phyloP scores from a whole-genome alignment of 30 jellyfish, hydroid and myxozoan species.

The Turritopsis dohrnii region DNA sequence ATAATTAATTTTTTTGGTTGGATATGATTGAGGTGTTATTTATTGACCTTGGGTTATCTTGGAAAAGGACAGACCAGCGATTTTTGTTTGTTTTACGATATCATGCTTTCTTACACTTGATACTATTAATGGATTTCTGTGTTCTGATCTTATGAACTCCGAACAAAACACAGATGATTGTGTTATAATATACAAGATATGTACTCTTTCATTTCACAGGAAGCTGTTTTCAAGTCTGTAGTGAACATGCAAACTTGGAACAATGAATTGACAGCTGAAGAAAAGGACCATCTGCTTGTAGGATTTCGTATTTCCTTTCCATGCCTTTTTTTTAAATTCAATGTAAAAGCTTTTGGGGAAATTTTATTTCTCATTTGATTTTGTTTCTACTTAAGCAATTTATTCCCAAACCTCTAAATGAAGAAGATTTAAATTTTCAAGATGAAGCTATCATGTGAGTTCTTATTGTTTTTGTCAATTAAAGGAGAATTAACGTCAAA shows the following conservation, averaged over 20 bases:
- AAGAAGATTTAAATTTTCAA: neutral
- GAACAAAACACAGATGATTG: no score
- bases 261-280: conserved; percentile 34
- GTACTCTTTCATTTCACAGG: conserved; percentile 19
- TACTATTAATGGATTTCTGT: no score
- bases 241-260: conserved; percentile 45
- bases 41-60: no score
- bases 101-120: no score
- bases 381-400: neutral
- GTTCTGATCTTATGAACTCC: no score
- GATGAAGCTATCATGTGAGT: neutral
- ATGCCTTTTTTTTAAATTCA: neutral
- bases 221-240: conserved; percentile 37
- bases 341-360: no score
- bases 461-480: no score
- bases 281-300: conserved; percentile 46
- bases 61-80: neutral
- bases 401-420: neutral
- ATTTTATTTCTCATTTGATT: no score
- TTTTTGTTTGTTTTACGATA: neutral
- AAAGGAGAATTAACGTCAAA: no score
- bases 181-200: no score
- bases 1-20: no score
- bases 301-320: neutral
- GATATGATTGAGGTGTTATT: no score